Evolutionary conservation across 2,113 vertebrate genomes (phyloP), one percentile per base, ranked within the genome.

Genomic region (Tetraodon nigroviridis): DNA sequence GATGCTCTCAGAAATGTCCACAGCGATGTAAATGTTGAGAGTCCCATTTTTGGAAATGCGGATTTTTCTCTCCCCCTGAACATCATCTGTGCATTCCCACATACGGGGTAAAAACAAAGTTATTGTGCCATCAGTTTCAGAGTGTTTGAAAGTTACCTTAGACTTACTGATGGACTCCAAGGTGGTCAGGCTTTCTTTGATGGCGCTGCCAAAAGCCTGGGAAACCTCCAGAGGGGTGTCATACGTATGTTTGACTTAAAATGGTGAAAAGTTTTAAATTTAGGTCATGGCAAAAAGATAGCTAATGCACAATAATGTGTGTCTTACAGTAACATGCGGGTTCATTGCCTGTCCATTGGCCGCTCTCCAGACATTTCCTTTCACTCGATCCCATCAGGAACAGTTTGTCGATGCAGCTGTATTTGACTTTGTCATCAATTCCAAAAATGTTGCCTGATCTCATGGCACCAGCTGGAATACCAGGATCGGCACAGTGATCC

Each of bases 301-400:
- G n/a, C 19, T 6, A 7, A 49, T 1, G n/a, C 47, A 19, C 44
- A 16, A n/a, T 17, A 44, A 44, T 37, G 47, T 54, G 2, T 13
- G 3, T 71, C 88, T 90, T 71, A 92, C 91, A 88, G 57, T 89
- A 91, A 63, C 91, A 92, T n/a, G 69, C 63, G 0, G 91, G 89
- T 55, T 90, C 89, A 17, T 1, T 61, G 4, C 88, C 89, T 0
- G 84, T 78, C 91, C 91, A 92, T 14, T 86, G 57, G 40, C 87
- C 60, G 1, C 29, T 78, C 61, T 88, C 45, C 66, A 54, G 81
- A 79, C 91, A 92, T 24, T 68, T 56, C 58, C 91, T 79, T 18
- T 78, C 77, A 0, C 21, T 72, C 1, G 89, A 85, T 5, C 90
- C 90, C n/a, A 90, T 61, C 67, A 90, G 53, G 53, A 75, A 78